phyloP scores from a whole-genome alignment of 2,888 invertebrate species.

The Ennomos quercinarius region DNA sequence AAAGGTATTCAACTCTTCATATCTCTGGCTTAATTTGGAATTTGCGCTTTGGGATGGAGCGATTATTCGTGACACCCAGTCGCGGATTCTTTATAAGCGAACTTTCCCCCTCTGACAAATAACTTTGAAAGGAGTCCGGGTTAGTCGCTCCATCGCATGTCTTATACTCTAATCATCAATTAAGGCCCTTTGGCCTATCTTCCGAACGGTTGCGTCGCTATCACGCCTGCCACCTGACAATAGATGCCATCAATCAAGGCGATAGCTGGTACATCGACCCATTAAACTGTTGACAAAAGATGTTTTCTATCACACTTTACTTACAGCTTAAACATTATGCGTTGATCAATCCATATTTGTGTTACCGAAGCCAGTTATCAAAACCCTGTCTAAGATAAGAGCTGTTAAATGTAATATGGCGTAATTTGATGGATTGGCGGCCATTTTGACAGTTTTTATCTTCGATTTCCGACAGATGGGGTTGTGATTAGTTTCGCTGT shows the following conservation, averaged over 20 bases:
- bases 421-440: constrained; percentile 18
- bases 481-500: constrained; percentile 16
- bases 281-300: constrained; percentile 71
- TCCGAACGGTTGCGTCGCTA: constrained; percentile 39
- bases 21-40: constrained; percentile 43
- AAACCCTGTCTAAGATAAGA: constrained; percentile 26
- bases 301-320: constrained; percentile 48
- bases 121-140: constrained; percentile 33
- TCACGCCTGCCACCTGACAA: constrained; percentile 67
- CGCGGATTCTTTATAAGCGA: constrained; percentile 11
- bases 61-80: constrained; percentile 20
- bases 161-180: constrained; percentile 37
- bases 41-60: constrained; percentile 39
- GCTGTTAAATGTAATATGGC: constrained; percentile 26
- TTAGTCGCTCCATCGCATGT: constrained; percentile 36
- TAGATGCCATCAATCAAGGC: constrained; percentile 78
- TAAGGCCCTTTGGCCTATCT: constrained; percentile 47
- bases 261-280: constrained; percentile 57
- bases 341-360: constrained; percentile 43
- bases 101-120: constrained; percentile 29
- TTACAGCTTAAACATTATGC: constrained; percentile 31
- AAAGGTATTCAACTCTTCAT: constrained; percentile 91
- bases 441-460: constrained; percentile 28
- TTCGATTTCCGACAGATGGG: constrained; percentile 23
- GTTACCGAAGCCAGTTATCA: constrained; percentile 23